Conservation (phyloP, 1,140 invertebrate species). For the Atta cephalotes region DNA sequence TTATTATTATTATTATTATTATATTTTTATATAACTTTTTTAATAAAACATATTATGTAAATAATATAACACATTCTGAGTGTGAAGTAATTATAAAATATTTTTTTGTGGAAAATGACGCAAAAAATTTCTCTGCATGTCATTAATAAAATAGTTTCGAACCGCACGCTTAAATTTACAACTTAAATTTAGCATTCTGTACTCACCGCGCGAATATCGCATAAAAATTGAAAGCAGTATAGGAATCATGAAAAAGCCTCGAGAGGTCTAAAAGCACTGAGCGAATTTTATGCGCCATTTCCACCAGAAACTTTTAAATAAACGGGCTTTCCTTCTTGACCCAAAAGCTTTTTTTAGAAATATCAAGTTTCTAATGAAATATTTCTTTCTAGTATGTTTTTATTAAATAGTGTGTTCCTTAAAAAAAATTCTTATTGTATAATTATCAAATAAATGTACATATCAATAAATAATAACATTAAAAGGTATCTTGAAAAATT, state of each 20-base stretch:
- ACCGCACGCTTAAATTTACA: background rate
- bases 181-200: background rate
- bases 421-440: background rate
- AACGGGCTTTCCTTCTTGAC: conserved; percentile 32
- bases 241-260: conserved; percentile 11
- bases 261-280: conserved; percentile 40
- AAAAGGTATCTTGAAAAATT: background rate
- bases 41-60: background rate
- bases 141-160: background rate
- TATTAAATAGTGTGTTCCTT: background rate
- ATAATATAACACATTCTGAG: background rate
- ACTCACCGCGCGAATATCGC: conserved; percentile 7
- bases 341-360: background rate
- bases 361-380: conserved; percentile 1
- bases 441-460: background rate
- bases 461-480: background rate
- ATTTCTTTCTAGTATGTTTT: background rate
- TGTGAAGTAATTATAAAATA: background rate
- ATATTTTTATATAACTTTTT: background rate
- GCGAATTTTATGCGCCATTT: conserved; percentile 18
- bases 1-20: no score
- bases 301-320: conserved; percentile 45
- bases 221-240: background rate
- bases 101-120: background rate
- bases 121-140: background rate